Evolutionary conservation across 2,113 vertebrate genomes (phyloP).

Genomic region (Saguinus midas): DNA sequence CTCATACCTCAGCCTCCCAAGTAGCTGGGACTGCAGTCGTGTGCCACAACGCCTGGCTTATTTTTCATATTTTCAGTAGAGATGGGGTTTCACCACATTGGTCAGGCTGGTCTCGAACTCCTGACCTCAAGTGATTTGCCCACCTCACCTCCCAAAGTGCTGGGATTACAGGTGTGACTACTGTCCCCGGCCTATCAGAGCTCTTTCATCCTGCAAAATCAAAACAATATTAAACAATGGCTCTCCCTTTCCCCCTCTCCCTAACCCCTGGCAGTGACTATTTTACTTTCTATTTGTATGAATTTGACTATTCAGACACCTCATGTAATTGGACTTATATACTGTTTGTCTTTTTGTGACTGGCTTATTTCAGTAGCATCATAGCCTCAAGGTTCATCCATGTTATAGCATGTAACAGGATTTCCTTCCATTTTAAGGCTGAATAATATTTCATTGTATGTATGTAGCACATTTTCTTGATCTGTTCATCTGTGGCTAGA

Average conservation of each 20-base stretch:
- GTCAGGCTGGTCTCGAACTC: too few species aligned
- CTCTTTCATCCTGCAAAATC: not conserved
- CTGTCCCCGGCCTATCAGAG: too few species aligned
- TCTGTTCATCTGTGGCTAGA: not conserved
- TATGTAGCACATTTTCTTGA: not conserved
- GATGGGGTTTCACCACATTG: too few species aligned
- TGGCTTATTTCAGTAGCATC: not conserved
- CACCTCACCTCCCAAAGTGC: too few species aligned
- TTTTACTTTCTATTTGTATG: not conserved
- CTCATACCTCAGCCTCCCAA: too few species aligned
- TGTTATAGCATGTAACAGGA: not conserved
- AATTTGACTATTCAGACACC: not conserved
- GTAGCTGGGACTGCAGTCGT: too few species aligned
- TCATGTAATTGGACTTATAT: not conserved
- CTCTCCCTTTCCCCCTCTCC: not conserved
- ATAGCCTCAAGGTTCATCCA: not conserved
- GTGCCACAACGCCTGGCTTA: too few species aligned
- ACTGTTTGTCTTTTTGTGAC: not conserved
- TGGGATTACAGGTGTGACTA: too few species aligned
- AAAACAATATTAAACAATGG: not conserved
- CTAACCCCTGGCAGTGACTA: not conserved
- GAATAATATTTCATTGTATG: not conserved
- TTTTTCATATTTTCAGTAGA: too few species aligned
- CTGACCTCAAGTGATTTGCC: too few species aligned
- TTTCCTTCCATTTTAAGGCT: not conserved